A percentile compares a stretch with the other conserved stretches of the same genome.
These are phyloP conservation scores for Neodon shergylaensis DNA, from an alignment of 2,113 vertebrate genomes.

Conservation along the genomic window DNA sequence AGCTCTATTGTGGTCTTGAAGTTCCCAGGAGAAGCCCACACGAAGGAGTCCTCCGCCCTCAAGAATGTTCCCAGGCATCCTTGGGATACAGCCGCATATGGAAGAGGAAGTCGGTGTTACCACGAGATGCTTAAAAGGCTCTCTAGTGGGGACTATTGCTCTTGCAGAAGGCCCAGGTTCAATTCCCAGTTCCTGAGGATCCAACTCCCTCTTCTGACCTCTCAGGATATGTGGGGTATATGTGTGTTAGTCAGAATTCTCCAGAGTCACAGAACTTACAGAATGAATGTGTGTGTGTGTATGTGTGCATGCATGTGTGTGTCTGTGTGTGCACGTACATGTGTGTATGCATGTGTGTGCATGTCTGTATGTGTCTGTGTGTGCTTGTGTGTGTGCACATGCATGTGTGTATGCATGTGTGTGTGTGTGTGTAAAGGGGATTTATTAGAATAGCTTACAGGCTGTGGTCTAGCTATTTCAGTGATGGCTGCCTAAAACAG, in stretches of 20 bases:
- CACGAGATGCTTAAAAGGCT: neutral
- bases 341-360: neutral
- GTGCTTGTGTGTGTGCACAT: neutral
- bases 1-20: too few species aligned
- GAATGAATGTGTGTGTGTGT: neutral
- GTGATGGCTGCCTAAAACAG: neutral
- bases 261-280: neutral
- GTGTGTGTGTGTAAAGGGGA: neutral
- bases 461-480: neutral
- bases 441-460: neutral
- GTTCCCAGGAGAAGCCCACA: neutral
- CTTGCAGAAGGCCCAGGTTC: neutral
- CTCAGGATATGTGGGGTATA: neutral
- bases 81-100: rapidly evolving
- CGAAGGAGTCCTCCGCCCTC: too few species aligned
- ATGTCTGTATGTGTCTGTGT: neutral
- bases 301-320: too few species aligned
- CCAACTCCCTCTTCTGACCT: neutral
- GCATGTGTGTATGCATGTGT: neutral
- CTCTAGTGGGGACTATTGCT: neutral
- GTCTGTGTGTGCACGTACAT: too few species aligned
- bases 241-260: neutral
- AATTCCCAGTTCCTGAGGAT: neutral
- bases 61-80: neutral
- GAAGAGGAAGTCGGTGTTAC: neutral